Evolutionary conservation across 1,140 invertebrate genomes (phyloP).

Genomic region (Panonychus citri): DNA sequence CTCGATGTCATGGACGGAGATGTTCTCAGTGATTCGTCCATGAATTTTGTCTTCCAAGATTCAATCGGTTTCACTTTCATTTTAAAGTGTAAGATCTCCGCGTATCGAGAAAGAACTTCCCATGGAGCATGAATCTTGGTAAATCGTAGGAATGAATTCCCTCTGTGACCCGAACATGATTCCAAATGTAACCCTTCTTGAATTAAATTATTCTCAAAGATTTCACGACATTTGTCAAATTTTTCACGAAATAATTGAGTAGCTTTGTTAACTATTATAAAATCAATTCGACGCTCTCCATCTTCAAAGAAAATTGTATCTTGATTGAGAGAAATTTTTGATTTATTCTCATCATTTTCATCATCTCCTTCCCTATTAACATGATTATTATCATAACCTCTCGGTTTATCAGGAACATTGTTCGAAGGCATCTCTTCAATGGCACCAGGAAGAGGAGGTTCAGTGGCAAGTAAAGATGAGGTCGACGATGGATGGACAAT

Average conservation of each 20-base stretch:
- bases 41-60: slow-evolving; percentile 8
- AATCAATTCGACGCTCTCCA: slow-evolving; percentile 21
- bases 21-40: slow-evolving; percentile 6
- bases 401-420: no score
- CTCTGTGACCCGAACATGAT: slow-evolving; percentile 11
- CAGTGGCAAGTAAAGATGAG: no score
- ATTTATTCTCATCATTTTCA: no score
- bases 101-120: slow-evolving; percentile 60
- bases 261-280: slow-evolving; percentile 45
- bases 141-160: slow-evolving; percentile 20
- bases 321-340: background rate
- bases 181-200: slow-evolving; percentile 23
- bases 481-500: no score
- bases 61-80: slow-evolving; percentile 55
- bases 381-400: no score
- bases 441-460: no score
- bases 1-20: no score
- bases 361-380: no score
- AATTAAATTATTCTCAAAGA: slow-evolving; percentile 21
- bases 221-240: slow-evolving; percentile 8
- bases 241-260: slow-evolving; percentile 7
- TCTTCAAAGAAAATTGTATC: slow-evolving; percentile 13
- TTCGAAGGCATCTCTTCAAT: no score
- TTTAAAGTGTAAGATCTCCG: slow-evolving; percentile 74
- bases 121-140: slow-evolving; percentile 61